phyloP scores from a whole-genome alignment of 2,113 vertebrate genomes.

The Macrotus californicus region DNA sequence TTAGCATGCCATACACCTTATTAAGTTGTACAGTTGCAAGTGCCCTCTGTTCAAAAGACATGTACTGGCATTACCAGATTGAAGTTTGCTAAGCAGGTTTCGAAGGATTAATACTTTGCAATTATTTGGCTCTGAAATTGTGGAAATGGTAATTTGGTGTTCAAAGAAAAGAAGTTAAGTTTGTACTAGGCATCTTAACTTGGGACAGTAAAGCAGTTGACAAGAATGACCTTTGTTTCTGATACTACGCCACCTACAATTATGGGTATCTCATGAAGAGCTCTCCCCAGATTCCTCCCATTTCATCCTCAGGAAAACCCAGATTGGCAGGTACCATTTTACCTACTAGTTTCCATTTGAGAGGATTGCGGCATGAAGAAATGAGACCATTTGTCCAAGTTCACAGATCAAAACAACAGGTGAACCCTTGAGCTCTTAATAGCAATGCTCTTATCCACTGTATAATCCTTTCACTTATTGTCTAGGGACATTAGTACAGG shows the following conservation, averaged over 20 bases:
- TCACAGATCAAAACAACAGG: background rate
- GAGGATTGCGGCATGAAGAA: background rate
- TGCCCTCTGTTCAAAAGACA: slow-evolving; percentile 19
- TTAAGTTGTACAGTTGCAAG: background rate
- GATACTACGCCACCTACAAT: background rate
- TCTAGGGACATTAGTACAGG: background rate
- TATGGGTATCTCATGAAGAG: background rate
- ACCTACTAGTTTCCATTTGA: background rate
- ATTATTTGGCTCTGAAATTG: slow-evolving; percentile 58
- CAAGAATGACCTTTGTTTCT: background rate
- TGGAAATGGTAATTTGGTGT: slow-evolving; percentile 56
- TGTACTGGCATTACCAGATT: slow-evolving; percentile 30
- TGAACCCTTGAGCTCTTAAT: background rate
- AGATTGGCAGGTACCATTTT: background rate
- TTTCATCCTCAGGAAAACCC: background rate
- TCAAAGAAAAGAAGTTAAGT: background rate
- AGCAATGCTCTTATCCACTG: background rate
- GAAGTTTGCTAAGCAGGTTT: slow-evolving; percentile 66
- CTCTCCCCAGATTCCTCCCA: background rate
- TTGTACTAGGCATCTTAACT: background rate
- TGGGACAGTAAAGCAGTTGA: background rate
- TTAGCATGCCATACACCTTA: slow-evolving; percentile 33
- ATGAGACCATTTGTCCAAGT: background rate
- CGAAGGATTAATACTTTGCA: slow-evolving; percentile 67
- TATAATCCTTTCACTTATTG: background rate